Percentiles rank a stretch among this genome's conserved stretches.
These are phyloP conservation scores for Loris lydekkerianus DNA, from an alignment of 2,797 vertebrate species.

Conservation along the genomic window DNA sequence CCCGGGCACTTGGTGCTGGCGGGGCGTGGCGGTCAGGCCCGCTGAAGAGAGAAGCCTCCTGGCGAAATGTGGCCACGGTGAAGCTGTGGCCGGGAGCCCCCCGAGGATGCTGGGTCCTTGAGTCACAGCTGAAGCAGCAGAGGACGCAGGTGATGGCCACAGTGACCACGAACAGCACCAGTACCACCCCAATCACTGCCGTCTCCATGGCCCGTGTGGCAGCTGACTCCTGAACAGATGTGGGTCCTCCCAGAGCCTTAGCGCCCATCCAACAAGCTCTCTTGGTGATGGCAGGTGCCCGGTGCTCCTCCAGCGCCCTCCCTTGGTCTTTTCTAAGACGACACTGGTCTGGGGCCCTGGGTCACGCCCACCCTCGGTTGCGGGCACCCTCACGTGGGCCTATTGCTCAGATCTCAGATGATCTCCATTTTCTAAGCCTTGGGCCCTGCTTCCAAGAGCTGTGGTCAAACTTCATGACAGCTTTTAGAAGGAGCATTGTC, in stretches of 20 bases:
- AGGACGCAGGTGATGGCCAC: slow-evolving; percentile 77
- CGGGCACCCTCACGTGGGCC: not conserved
- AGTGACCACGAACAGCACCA: slow-evolving; percentile 57
- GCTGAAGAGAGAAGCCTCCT: slow-evolving; percentile 59
- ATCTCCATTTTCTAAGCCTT: not conserved
- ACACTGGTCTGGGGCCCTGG: not conserved
- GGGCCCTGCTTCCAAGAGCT: not conserved
- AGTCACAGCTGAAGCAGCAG: slow-evolving; percentile 80
- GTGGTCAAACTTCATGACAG: not conserved
- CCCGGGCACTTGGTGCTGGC: not conserved
- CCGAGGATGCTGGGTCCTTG: slow-evolving; percentile 44
- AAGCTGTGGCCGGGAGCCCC: slow-evolving; percentile 59
- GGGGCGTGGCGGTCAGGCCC: not conserved
- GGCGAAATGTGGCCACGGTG: slow-evolving; percentile 72
- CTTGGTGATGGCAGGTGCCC: not conserved
- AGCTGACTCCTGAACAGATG: not conserved
- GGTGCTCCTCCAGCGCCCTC: not conserved
- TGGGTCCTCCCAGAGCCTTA: not conserved
- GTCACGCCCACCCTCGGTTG: rapidly evolving
- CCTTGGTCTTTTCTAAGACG: slow-evolving; percentile 9
- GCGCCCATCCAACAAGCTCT: not conserved
- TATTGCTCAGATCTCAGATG: not conserved
- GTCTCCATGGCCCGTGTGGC: slow-evolving; percentile 64
- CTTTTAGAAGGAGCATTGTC: slow-evolving; percentile 31
- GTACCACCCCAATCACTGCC: slow-evolving; percentile 76